Base-by-base conservation (phyloP, 2,797 vertebrate species). In the Harpagifer antarcticus region DNA sequence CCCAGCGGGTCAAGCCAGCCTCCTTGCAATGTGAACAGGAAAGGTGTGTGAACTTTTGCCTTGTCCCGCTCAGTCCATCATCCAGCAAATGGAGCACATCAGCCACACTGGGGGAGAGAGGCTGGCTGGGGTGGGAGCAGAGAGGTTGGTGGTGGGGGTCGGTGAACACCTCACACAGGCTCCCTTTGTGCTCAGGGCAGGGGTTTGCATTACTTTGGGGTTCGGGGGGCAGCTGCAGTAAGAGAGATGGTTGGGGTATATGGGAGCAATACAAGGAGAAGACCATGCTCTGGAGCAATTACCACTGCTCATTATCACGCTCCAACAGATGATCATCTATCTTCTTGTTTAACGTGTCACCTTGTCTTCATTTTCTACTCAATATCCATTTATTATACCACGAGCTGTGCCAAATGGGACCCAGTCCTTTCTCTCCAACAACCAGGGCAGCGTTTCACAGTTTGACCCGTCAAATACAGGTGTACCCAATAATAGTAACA, bases 1-100 rank as follows among this genome's bases (percentile, higher is more conserved):
- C 91, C 85, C 83, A 92, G 89, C 90, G 85, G 95, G 96, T 97
- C 96, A 94, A 74, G 62, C 65, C 42, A 12, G 73, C 82, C 88
- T 87, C 84, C 93, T 91, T 89, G 91, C 92, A 94, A 95, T 95
- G 94, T 94, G 96, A 96, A 96, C 96, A 97, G 96, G 96, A 98
- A 99, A 98, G 96, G 96, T 96, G 95, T 96, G 96, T 94, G 96
- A 97, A 96, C 97, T 96, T 96, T 97, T 96, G 94, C 96, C 96
- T 97, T 91, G 86, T 94, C 91, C 89, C 82, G 82, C 89, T 95
- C 94, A 95, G 95, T 96, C 95, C 96, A 96, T 98, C 97, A 98
- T 95, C 92, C 94, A 96, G 95, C 95, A 97, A 98, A 97, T 97
- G 97, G 96, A 96, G 95, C 96, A 97, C 90, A 95, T 96, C 96